These are phyloP conservation scores for Spodoptera litura DNA, from an alignment of 1,140 invertebrate genomes.

Conservation along the genomic window DNA sequence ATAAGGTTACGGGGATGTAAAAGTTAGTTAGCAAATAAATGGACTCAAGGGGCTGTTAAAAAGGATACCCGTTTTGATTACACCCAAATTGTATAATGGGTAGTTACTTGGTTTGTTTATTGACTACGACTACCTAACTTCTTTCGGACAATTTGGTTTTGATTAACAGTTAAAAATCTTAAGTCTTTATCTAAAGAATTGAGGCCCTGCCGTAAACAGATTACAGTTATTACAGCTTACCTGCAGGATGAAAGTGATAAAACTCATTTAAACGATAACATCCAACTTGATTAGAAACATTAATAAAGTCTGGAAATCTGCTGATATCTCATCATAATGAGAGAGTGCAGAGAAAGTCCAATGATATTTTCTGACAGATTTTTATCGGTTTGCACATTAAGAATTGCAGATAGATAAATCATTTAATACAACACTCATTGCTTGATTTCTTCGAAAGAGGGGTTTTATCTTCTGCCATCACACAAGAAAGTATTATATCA, in stretches of 20 bases:
- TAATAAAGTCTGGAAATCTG: neutral
- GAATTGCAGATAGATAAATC: too few relatives aligned
- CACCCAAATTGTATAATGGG: neutral
- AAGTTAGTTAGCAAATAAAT: slow-evolving; percentile 19
- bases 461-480: too few relatives aligned
- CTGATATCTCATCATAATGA: slow-evolving; percentile 23
- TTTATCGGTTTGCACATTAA: too few relatives aligned
- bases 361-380: neutral
- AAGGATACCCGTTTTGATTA: slow-evolving; percentile 1
- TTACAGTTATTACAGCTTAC: neutral
- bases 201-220: neutral
- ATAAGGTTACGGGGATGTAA: slow-evolving; percentile 17
- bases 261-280: slow-evolving; percentile 13
- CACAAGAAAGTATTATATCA: too few relatives aligned
- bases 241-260: slow-evolving; percentile 22
- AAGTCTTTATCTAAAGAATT: neutral
- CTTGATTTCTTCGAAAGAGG: too few relatives aligned
- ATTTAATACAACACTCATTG: too few relatives aligned
- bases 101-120: too few relatives aligned
- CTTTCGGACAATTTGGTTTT: too few relatives aligned
- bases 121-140: too few relatives aligned
- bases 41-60: slow-evolving; percentile 8
- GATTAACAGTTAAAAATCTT: too few relatives aligned
- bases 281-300: slow-evolving; percentile 10
- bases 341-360: neutral